Percentiles rank a stretch among this genome's conserved stretches.
Conservation (phyloP, 37 sponge, comb jelly and placozoan species). For the Axinella damicornis region DNA sequence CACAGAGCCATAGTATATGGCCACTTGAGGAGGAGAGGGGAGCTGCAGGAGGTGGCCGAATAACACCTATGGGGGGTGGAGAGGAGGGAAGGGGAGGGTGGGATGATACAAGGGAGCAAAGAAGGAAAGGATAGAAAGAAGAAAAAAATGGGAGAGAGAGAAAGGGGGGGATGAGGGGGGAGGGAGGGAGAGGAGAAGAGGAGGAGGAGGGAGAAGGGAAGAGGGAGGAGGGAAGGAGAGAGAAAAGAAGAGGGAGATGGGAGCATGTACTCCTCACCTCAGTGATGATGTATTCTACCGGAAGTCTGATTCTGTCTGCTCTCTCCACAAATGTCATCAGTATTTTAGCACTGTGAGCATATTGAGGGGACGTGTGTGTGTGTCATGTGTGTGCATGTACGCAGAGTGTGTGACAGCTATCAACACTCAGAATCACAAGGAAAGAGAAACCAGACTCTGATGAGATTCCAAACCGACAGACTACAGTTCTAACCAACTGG, state of each 20-base stretch:
- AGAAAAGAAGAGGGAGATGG: too few species aligned
- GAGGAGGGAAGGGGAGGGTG: not conserved
- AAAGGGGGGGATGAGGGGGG: not conserved
- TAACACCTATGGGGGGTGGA: slow-evolving; percentile 59
- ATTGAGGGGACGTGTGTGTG: too few species aligned
- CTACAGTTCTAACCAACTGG: too few species aligned
- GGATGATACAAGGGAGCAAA: not conserved
- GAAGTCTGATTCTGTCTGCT: slow-evolving; percentile 13
- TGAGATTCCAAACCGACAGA: too few species aligned
- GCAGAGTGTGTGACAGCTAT: too few species aligned
- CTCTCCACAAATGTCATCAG: slow-evolving; percentile 25
- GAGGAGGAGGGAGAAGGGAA: too few species aligned
- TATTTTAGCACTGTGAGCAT: slow-evolving; percentile 38
- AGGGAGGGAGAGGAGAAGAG: slow-evolving; percentile 23
- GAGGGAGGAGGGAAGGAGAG: too few species aligned
- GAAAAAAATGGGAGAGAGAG: not conserved
- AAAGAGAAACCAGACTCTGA: too few species aligned
- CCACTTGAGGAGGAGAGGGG: slow-evolving; percentile 80
- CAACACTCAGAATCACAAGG: too few species aligned
- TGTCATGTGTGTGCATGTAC: too few species aligned
- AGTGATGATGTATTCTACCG: slow-evolving; percentile 45
- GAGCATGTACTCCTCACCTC: too few species aligned
- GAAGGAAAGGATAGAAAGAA: not conserved
- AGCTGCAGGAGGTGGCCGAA: slow-evolving; percentile 80
- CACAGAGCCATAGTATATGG: slow-evolving; percentile 81